Evolutionary conservation across 1,140 invertebrate species (phyloP).

Genomic region (Brachionus plicatilis): DNA sequence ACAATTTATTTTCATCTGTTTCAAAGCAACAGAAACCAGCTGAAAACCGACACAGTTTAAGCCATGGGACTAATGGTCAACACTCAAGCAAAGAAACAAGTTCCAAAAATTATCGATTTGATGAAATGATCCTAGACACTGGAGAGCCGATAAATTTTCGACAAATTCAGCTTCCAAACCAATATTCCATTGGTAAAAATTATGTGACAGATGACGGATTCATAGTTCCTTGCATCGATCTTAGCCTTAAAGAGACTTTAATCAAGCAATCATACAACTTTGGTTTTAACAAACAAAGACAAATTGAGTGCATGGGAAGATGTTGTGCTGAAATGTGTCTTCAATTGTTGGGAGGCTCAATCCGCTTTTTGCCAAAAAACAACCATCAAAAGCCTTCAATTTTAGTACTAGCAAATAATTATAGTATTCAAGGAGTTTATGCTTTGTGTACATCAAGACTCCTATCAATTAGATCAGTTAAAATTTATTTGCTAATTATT

Average conservation of each 20-base stretch:
- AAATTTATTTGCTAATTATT: conserved; percentile 60
- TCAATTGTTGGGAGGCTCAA: conserved; percentile 66
- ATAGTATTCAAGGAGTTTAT: conserved; percentile 68
- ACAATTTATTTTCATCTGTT: conserved; percentile 2
- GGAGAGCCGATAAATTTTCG: conserved; percentile 60
- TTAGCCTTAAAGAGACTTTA: conserved; percentile 63
- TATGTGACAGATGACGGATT: conserved; percentile 64
- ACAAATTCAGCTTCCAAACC: conserved; percentile 67
- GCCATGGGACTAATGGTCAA: not conserved
- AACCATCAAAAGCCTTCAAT: conserved; percentile 73
- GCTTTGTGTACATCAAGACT: conserved; percentile 67
- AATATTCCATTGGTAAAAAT: not conserved
- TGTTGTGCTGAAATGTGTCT: conserved; percentile 72
- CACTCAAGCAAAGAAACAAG: not conserved
- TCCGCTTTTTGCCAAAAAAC: conserved; percentile 61
- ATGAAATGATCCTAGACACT: conserved; percentile 74
- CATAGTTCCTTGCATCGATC: conserved; percentile 69
- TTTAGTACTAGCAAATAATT: conserved; percentile 65
- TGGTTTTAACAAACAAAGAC: conserved; percentile 65
- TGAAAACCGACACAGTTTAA: not conserved
- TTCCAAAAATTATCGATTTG: conserved; percentile 65
- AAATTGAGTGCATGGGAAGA: conserved; percentile 69
- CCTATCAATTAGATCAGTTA: conserved; percentile 71
- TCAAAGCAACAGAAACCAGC: not conserved
- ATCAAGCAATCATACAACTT: conserved; percentile 64